A percentile compares a stretch with the other conserved stretches of the same genome.
These are phyloP conservation scores for Sinhomidia bicolor DNA, from an alignment of 2,888 invertebrate genomes.

Conservation along the genomic window DNA sequence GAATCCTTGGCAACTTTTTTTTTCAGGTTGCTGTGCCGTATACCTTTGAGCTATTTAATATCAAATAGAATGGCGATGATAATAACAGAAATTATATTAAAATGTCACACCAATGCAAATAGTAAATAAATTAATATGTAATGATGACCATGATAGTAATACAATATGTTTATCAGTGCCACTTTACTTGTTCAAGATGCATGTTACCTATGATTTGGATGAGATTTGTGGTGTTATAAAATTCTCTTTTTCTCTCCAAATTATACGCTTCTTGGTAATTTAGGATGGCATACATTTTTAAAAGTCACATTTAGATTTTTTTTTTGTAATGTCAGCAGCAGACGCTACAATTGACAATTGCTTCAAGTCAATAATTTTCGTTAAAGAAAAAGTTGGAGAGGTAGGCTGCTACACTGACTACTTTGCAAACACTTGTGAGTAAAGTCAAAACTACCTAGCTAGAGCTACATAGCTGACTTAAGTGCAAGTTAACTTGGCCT, in stretches of 20 bases:
- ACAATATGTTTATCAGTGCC: conserved; percentile 24
- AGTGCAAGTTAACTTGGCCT: no score
- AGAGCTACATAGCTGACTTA: no score
- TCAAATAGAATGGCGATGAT: conserved; percentile 20
- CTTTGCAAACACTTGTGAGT: no score
- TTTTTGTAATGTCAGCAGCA: background rate
- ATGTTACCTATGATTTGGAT: background rate
- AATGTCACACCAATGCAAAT: conserved; percentile 40
- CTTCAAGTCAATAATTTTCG: background rate
- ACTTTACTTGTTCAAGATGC: background rate
- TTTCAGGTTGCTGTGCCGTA: background rate
- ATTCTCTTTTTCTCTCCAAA: background rate
- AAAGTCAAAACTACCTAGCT: no score
- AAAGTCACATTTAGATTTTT: background rate
- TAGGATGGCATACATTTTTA: background rate
- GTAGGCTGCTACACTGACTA: no score
- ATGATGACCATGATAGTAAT: conserved; percentile 19
- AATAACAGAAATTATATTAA: conserved; percentile 25
- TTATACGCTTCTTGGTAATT: conserved; percentile 5
- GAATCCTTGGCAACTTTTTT: conserved; percentile 34
- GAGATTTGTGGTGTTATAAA: background rate
- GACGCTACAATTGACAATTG: background rate
- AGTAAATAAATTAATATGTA: background rate
- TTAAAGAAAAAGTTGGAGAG: background rate
- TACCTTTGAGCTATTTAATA: conserved; percentile 51